These are phyloP conservation scores for Tetranychus truncatus DNA, from an alignment of 2,888 invertebrate genomes.

Conservation along the genomic window DNA sequence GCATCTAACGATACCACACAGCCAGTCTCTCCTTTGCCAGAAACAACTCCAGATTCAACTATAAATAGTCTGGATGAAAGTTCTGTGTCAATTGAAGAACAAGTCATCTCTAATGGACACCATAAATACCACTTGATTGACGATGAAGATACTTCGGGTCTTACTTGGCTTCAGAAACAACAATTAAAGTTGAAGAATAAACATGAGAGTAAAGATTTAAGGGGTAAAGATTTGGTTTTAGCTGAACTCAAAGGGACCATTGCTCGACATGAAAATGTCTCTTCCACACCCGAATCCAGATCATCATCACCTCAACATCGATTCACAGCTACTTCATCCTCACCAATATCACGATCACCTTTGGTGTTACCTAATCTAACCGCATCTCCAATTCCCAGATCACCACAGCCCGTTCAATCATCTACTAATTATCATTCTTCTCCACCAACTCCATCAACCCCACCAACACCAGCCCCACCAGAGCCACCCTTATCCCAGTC, in stretches of 20 bases:
- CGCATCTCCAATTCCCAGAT: not conserved
- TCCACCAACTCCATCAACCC: not conserved
- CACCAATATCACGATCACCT: not conserved
- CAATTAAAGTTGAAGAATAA: conserved; percentile 60
- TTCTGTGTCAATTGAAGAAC: not conserved
- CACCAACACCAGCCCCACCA: not conserved
- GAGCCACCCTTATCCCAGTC: not conserved
- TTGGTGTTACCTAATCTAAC: not conserved
- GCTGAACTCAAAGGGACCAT: conserved; percentile 30
- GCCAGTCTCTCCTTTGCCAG: not conserved
- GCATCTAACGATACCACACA: not conserved
- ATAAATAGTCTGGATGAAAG: not conserved
- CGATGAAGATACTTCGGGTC: conserved; percentile 28
- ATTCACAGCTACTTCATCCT: not conserved
- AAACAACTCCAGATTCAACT: not conserved
- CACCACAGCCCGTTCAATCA: not conserved
- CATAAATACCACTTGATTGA: not conserved
- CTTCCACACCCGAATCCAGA: not conserved
- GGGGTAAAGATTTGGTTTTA: conserved; percentile 23
- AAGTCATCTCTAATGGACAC: not conserved
- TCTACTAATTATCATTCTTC: not conserved
- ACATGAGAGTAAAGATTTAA: conserved; percentile 43
- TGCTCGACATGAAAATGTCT: not conserved
- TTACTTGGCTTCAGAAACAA: conserved; percentile 63
- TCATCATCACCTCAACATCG: not conserved